A percentile compares a stretch with the other conserved stretches of the same genome.
These are phyloP conservation scores for Erythrocebus patas DNA, from an alignment of 2,113 vertebrate genomes.

Conservation along the genomic window DNA sequence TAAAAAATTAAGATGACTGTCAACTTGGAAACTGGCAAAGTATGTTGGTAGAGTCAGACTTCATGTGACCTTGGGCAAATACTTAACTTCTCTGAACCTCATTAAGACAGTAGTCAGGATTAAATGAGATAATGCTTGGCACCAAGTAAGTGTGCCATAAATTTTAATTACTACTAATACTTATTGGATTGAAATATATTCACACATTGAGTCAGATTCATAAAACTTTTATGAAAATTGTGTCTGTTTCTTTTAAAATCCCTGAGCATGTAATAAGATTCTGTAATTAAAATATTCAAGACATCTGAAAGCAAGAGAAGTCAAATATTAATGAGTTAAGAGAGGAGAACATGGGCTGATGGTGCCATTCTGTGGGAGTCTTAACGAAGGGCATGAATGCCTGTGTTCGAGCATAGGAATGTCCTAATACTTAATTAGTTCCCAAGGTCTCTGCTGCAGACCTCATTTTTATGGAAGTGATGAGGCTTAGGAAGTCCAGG, in stretches of 20 bases:
- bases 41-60: not conserved
- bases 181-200: constrained; percentile 63
- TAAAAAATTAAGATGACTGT: not conserved
- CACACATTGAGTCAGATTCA: constrained; percentile 53
- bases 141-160: constrained; percentile 2
- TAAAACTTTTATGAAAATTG: constrained; percentile 69
- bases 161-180: constrained; percentile 66
- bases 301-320: constrained; percentile 56
- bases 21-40: not conserved
- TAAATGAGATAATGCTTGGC: constrained; percentile 63
- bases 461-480: not conserved
- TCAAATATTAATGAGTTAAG: constrained; percentile 74
- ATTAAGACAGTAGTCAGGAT: constrained; percentile 32
- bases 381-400: not conserved
- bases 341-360: not conserved
- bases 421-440: constrained; percentile 46
- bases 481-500: not conserved
- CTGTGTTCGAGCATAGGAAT: constrained; percentile 8
- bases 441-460: not conserved
- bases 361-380: constrained; percentile 24
- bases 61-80: constrained; percentile 25
- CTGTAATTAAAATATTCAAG: constrained; percentile 74
- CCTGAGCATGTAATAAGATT: constrained; percentile 74
- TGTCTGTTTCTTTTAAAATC: constrained; percentile 65
- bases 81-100: constrained; percentile 37